phyloP scores from a whole-genome alignment of 2,888 invertebrate species.

The Machimus rusticus region DNA sequence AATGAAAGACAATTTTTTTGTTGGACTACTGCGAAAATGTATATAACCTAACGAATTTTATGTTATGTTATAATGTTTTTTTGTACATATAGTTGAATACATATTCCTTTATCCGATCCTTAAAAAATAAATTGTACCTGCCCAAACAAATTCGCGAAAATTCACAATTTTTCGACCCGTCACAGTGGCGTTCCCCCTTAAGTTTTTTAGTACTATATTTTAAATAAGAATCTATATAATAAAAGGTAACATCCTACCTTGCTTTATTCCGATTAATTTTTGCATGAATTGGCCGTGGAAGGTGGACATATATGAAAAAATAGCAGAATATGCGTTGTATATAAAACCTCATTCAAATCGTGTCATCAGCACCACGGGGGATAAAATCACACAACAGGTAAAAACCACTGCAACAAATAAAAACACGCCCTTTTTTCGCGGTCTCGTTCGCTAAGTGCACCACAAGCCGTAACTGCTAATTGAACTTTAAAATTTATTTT shows the following conservation, averaged over 20 bases:
- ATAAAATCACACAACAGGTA: neutral
- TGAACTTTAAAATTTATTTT: neutral
- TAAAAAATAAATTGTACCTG: too few species aligned
- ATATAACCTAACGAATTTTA: too few species aligned
- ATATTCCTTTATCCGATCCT: too few species aligned
- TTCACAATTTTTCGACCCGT: too few species aligned
- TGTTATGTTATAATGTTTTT: too few species aligned
- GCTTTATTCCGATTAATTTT: slow-evolving; percentile 52
- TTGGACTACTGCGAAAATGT: too few species aligned
- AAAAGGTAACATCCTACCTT: slow-evolving; percentile 48
- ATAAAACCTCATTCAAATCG: neutral
- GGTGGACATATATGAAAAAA: slow-evolving; percentile 50
- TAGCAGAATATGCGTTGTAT: neutral
- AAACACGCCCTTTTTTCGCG: neutral
- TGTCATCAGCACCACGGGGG: neutral
- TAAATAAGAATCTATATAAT: neutral
- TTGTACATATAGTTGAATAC: too few species aligned
- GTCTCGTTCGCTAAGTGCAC: neutral
- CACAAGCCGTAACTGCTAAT: neutral
- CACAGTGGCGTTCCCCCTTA: too few species aligned
- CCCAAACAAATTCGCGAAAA: too few species aligned
- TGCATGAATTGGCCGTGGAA: slow-evolving; percentile 53
- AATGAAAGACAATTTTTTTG: too few species aligned
- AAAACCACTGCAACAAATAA: neutral
- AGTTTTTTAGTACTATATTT: too few species aligned